phyloP scores from a whole-genome alignment of 2,797 vertebrate genomes.

The Neosilurus hyrtlii region DNA sequence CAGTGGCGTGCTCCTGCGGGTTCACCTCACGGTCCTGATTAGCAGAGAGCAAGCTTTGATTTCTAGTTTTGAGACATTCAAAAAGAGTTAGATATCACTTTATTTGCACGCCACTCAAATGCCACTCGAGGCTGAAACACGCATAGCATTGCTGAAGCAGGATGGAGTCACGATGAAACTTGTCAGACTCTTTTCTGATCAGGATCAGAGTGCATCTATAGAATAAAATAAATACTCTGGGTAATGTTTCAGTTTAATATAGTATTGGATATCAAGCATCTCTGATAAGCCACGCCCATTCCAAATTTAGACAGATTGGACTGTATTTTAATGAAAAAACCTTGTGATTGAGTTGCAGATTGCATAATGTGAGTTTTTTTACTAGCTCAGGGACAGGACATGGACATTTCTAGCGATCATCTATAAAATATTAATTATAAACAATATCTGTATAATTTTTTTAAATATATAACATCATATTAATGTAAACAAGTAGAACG shows the following conservation, averaged over 20 bases:
- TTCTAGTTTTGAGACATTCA: background rate
- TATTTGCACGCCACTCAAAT: background rate
- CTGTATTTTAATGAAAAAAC: too few species aligned
- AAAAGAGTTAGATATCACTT: background rate
- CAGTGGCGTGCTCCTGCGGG: background rate
- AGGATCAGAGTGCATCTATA: too few species aligned
- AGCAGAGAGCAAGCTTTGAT: background rate
- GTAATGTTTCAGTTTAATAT: background rate
- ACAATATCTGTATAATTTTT: background rate
- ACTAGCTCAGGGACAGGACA: background rate
- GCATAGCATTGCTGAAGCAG: background rate
- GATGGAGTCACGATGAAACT: too few species aligned
- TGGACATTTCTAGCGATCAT: background rate
- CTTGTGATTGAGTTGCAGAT: too few species aligned
- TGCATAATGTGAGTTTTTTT: too few species aligned
- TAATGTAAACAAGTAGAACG: background rate
- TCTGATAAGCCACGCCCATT: background rate
- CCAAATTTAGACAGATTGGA: too few species aligned
- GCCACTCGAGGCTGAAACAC: background rate
- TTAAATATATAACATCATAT: background rate
- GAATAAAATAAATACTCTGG: background rate
- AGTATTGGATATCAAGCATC: too few species aligned
- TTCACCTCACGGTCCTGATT: background rate
- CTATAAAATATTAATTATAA: background rate
- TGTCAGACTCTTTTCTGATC: background rate